phyloP scores from a whole-genome alignment of 1,140 invertebrate species.

The Sitobion miscanthi region DNA sequence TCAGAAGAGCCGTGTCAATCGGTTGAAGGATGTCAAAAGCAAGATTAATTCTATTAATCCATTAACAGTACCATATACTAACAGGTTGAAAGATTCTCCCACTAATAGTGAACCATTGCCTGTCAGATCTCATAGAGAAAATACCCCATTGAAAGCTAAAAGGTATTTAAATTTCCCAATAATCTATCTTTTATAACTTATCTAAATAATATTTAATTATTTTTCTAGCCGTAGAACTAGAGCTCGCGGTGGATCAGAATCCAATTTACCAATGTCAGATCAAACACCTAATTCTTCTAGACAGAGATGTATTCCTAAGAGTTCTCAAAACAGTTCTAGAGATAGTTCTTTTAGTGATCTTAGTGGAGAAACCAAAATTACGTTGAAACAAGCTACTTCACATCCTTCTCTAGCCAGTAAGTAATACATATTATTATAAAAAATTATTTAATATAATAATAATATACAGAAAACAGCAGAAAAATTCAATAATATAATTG shows the following conservation, averaged over 20 bases:
- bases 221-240: constrained; percentile 34
- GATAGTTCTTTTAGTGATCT: constrained; percentile 53
- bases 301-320: constrained; percentile 39
- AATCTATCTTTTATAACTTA: not conserved
- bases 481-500: not conserved
- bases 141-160: constrained; percentile 40
- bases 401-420: constrained; percentile 41
- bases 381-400: constrained; percentile 44
- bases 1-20: constrained; percentile 70
- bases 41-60: constrained; percentile 67
- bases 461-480: not conserved
- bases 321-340: constrained; percentile 53
- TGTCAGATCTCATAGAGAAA: constrained; percentile 21
- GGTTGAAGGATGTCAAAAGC: constrained; percentile 79
- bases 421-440: not conserved
- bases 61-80: not conserved
- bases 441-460: not conserved
- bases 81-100: constrained; percentile 40
- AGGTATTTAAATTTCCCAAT: not conserved
- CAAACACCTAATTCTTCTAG: not conserved
- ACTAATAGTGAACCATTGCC: constrained; percentile 49
- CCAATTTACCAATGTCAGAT: constrained; percentile 36
- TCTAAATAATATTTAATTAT: not conserved
- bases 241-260: constrained; percentile 50
- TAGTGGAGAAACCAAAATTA: constrained; percentile 35